Base-by-base conservation (phyloP, 2,113 vertebrate genomes). In the Sterna hirundo region DNA sequence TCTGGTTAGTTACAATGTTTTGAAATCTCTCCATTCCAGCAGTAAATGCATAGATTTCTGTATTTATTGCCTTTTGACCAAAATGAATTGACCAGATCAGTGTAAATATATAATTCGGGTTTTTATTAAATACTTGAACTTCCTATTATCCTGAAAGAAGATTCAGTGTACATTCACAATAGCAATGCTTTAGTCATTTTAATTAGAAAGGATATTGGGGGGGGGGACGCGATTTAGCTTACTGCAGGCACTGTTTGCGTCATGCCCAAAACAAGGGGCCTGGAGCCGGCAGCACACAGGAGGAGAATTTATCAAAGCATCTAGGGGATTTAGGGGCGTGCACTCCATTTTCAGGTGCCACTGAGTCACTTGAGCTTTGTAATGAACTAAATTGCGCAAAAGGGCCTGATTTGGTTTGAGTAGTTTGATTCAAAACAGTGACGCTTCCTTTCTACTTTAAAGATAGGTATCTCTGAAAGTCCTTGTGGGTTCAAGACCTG, bases 121-220 rank as follows among this genome's bases (percentile, higher is more conserved):
- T 96, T 97, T 97, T 96, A 95, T 92, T 94, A 77, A 94, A 86
- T 94, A 89, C 82, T 94, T 94, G 93, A 95, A 94, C 85, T 96
- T 96, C 94, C 44, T 92, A 11, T 88, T 88, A 40, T 76, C 30
- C 81, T 78, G 79, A 46, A 60, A 80, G 60, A 51, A 89, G 16
- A 70, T 49, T 89, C 60, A 71, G 0, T 64, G 76, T 71, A 49
- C 44, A 66, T 71, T 71, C 92, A 57, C 29, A 87, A 32, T 38
- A 93, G 65, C 61, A 90, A 26, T 78, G 86, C 52, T 91, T 88
- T 71, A 85, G 86, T 57, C 79, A 34, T 94, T 94, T 89, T 62
- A 94, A 80, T 91, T 44, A 49, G 62, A 91, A 83, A n/a, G 27
- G 51, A 44, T 78, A 66, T 19, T 19, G 32, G 22, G 30, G 20